Base-by-base conservation (phyloP, 2,797 vertebrate genomes). In the Botia almorhae region DNA sequence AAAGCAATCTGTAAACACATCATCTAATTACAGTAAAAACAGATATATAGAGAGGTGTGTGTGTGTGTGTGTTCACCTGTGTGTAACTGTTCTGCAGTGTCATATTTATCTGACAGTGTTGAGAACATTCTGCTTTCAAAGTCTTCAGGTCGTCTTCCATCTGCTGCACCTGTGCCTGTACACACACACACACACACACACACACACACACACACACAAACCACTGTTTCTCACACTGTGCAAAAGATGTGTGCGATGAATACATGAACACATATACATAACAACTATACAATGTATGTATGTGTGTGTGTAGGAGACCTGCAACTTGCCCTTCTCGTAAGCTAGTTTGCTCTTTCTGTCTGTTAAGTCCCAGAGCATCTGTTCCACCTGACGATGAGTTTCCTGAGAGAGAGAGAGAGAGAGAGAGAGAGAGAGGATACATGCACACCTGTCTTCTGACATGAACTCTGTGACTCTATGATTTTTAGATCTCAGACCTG, bases 331-430 rank as follows among this genome's bases (percentile, higher is more conserved):
- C 81, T 93, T 92, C 75, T 93, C 85, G 81, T 87, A 89, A 13
- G 89, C 88, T 67, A 93, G 84, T 80, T 92, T 92, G 86, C 89
- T 94, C 83, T 91, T 94, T 80, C 89, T 90, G 13, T 91, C 85
- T 14, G 84, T 90, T 83, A 93, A 81, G 74, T 92, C 90, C 82
- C 77, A 89, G 51, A 94, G 81, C 14, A 87, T 74, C 12, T 87
- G 85, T 12, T 94, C 89, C 19, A 94, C 69, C 48, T 91, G 87
- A 79, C 89, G 87, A n/a, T 85, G 87, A 71, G 82, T 83, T 80
- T 88, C 21, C 88, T 92, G 82, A 33, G 60, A 65, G 19, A 46
- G 50, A 71, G 55, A 55, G 55, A 81, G 46, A 63, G 5, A 16
- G 17, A 73, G n/a, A 56, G 64, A 60, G 16, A 61, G 33, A 7